phyloP scores from a whole-genome alignment of 2,113 vertebrate genomes.

The Vicugna pacos region DNA sequence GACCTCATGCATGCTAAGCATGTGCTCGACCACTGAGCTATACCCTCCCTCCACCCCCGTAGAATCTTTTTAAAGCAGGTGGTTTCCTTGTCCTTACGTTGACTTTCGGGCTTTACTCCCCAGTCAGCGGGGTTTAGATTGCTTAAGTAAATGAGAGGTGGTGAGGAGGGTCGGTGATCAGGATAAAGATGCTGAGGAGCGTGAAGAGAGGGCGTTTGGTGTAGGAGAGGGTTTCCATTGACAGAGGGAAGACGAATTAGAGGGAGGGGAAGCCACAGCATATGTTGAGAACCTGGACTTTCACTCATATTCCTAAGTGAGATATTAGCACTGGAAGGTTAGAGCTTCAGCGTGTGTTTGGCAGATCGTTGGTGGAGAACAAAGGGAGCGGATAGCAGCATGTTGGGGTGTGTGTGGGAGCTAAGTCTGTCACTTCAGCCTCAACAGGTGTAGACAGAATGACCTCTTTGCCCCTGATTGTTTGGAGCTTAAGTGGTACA shows the following conservation, averaged over 20 bases:
- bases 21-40: too few relatives aligned
- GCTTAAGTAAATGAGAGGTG: not conserved
- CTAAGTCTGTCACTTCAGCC: not conserved
- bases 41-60: too few relatives aligned
- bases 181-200: not conserved
- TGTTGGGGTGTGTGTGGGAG: not conserved
- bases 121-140: not conserved
- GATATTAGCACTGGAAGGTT: not conserved
- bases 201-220: not conserved
- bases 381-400: not conserved
- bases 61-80: not conserved
- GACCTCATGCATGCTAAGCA: too few relatives aligned
- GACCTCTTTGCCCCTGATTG: not conserved
- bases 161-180: not conserved
- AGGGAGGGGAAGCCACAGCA: not conserved
- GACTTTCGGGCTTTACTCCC: not conserved
- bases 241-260: not conserved
- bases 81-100: not conserved
- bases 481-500: not conserved
- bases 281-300: not conserved
- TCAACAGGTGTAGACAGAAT: not conserved
- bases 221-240: rapidly evolving
- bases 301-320: not conserved
- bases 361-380: not conserved
- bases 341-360: not conserved